Base-by-base conservation (phyloP, 2,797 vertebrate genomes). In the Malacoctenus gilli region DNA sequence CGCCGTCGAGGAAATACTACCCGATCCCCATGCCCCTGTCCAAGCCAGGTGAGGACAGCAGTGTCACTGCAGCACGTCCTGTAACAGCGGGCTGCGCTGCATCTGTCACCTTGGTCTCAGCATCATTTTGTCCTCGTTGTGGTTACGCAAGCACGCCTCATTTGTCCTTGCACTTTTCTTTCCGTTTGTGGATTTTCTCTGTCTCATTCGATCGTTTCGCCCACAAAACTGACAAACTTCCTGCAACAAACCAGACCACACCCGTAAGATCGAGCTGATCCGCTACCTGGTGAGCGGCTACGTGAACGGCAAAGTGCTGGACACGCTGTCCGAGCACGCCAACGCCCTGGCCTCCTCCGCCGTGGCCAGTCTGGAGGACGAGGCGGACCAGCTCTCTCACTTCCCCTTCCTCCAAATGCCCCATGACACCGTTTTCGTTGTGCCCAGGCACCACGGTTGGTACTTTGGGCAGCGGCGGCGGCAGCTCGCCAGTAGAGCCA, bases 21-120 rank as follows among this genome's bases (percentile, higher is more conserved):
- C 96, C 97, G 41, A 95, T 98, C 1, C 95, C 97, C 7, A 99
- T 98, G 97, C 97, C 97, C 2, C 93, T 98, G 47, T 99, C 97
- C 37, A 99, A 93, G 86, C 97, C 97, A 93, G 97, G 97, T 95
- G 87, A 85, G 80, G 19, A 22, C 46, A 68, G 15, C 10, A 41
- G 38, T 60, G 15, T 63, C 18, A 55, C 44, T 50, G 12, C 19
- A 38, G 8, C 10, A n/a, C 35, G 21, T 13, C 14, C 4, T n/a
- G 4, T 42, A 47, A 43, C 15, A 12, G 8, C 41, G 43, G n/a
- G 34, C 19, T 47, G 23, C 42, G 60, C 47, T 52, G 8, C 16
- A 23, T 21, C 5, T 42, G 13, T 62, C 56, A 46, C 46, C 57
- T 15, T 77, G 58, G 67, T 69, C 65, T 58, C 67, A 47, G 9